Percentiles rank a stretch among this genome's conserved stretches.
Conservation (phyloP, 2,797 vertebrate species). For the Salmo trutta region DNA sequence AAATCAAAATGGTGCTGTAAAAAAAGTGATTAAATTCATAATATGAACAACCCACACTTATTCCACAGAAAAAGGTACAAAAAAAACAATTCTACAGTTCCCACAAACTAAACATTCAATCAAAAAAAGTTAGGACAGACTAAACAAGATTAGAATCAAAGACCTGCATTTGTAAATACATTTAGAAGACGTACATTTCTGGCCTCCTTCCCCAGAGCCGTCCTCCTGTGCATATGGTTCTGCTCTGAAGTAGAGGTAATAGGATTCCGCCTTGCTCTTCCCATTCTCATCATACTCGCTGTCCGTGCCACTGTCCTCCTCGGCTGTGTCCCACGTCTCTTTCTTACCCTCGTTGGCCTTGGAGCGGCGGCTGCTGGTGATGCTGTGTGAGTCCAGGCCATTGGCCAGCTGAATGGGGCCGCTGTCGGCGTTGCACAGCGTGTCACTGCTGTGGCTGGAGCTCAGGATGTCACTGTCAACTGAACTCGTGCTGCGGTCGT, state of each 20-base stretch:
- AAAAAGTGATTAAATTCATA: too few relatives aligned
- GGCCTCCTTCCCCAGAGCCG: conserved; percentile 78
- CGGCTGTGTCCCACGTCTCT: conserved; percentile 97
- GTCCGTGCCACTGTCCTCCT: conserved; percentile 97
- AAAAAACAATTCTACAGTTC: too few relatives aligned
- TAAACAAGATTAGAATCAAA: too few relatives aligned
- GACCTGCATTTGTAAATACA: too few relatives aligned
- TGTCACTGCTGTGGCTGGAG: conserved; percentile 98
- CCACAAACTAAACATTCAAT: too few relatives aligned
- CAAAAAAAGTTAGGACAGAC: too few relatives aligned
- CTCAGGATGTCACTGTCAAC: conserved; percentile 99
- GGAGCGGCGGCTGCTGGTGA: conserved; percentile 96
- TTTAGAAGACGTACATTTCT: conserved; percentile 82
- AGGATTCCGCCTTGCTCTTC: conserved; percentile 87
- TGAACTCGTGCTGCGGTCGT: conserved; percentile 97
- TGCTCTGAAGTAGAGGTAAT: conserved; percentile 91
- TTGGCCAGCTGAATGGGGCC: conserved; percentile 90
- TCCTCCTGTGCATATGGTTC: conserved; percentile 86
- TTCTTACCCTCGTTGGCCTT: conserved; percentile 98
- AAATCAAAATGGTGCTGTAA: too few relatives aligned
- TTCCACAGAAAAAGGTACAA: too few relatives aligned
- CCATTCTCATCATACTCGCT: conserved; percentile 98
- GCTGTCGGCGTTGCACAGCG: conserved; percentile 93
- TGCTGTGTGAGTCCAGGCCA: conserved; percentile 95
- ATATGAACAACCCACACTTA: too few relatives aligned